These are phyloP conservation scores for Ophion ellenae DNA, from an alignment of 2,888 invertebrate species.

Conservation along the genomic window DNA sequence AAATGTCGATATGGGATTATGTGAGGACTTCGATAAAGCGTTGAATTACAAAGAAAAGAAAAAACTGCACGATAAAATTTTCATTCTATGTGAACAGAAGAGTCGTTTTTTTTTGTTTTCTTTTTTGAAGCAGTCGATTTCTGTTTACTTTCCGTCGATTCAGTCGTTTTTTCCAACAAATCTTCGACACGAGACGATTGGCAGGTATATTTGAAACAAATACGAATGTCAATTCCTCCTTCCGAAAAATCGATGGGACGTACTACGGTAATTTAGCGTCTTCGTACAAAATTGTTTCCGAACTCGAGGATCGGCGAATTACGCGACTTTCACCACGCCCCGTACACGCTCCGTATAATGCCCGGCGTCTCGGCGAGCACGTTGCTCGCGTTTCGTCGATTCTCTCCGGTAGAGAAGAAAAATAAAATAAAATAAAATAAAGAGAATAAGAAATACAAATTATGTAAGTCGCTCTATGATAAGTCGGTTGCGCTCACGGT, in stretches of 20 bases:
- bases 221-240: not conserved
- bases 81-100: not conserved
- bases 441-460: slow-evolving; percentile 45
- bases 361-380: slow-evolving; percentile 15
- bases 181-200: not conserved
- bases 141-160: not conserved
- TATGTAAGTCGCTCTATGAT: slow-evolving; percentile 57
- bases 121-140: not conserved
- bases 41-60: not conserved
- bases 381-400: slow-evolving; percentile 52
- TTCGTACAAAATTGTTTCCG: slow-evolving; percentile 20
- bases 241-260: not conserved
- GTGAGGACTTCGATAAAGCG: too few species aligned
- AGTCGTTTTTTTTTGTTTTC: not conserved
- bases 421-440: not conserved
- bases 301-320: slow-evolving; percentile 41
- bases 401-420: slow-evolving; percentile 39
- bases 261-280: not conserved
- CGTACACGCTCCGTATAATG: slow-evolving; percentile 28
- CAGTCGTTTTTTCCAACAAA: not conserved
- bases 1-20: too few species aligned
- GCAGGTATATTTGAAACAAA: not conserved
- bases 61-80: not conserved
- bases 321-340: slow-evolving; percentile 56
- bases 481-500: slow-evolving; percentile 35